Conservation (phyloP, 2,113 vertebrate species). For the Brachirus orientalis region DNA sequence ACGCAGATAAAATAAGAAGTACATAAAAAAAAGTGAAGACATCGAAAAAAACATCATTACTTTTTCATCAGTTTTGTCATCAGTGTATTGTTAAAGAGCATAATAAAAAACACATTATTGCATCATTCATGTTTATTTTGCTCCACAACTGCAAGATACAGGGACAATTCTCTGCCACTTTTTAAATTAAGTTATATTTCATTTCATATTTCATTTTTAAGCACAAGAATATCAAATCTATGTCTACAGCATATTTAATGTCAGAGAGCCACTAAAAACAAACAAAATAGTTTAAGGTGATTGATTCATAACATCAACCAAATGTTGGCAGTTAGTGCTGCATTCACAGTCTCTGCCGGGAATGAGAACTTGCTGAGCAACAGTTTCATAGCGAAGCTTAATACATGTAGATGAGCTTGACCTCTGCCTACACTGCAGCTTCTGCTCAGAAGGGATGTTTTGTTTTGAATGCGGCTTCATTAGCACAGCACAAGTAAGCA, state of each 20-base stretch:
- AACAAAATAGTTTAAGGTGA: neutral
- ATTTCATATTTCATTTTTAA: too few species aligned
- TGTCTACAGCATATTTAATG: too few species aligned
- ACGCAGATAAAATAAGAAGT: neutral
- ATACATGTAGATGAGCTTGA: neutral
- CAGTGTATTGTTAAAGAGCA: neutral
- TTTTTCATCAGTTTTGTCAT: conserved; percentile 18
- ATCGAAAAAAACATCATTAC: neutral
- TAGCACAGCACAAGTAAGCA: conserved; percentile 11
- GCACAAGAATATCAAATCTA: too few species aligned
- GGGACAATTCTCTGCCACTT: too few species aligned
- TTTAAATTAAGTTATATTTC: too few species aligned
- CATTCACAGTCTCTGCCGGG: neutral
- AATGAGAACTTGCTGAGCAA: neutral
- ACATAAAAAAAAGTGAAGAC: neutral
- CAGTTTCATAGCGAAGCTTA: neutral
- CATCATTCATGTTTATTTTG: too few species aligned
- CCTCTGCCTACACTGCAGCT: neutral
- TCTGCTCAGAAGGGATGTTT: neutral
- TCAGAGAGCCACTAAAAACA: neutral
- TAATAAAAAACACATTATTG: too few species aligned
- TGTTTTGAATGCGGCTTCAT: conserved; percentile 17
- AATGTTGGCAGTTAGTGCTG: neutral
- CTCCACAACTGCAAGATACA: too few species aligned
- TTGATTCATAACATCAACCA: too few species aligned